Percentiles rank a stretch among this genome's conserved stretches.
Conservation (phyloP, 2,113 vertebrate species). For the Zosterops japonicus region DNA sequence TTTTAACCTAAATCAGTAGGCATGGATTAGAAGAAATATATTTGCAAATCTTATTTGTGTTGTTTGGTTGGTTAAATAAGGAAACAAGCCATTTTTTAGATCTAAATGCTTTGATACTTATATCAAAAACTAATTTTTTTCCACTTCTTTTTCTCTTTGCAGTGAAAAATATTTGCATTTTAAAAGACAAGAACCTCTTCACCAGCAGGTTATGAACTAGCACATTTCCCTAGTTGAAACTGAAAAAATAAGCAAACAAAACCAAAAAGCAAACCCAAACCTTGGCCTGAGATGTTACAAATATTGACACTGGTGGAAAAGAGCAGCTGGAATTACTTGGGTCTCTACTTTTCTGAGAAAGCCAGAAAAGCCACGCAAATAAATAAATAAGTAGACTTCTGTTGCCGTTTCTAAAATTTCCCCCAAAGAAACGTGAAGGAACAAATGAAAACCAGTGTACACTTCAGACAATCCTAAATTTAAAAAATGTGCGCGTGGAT, state of each 20-base stretch:
- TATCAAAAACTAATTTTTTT: not conserved
- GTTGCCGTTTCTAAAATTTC: constrained; percentile 19
- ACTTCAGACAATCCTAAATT: constrained; percentile 42
- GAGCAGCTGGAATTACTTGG: constrained; percentile 61
- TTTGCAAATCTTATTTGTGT: not conserved
- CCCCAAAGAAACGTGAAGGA: constrained; percentile 22
- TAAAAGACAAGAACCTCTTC: not conserved
- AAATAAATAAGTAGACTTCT: constrained; percentile 49
- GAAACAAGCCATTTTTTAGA: not conserved
- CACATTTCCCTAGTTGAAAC: not conserved
- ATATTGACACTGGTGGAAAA: constrained; percentile 39
- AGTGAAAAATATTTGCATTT: not conserved
- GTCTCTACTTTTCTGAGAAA: constrained; percentile 10
- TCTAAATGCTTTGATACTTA: not conserved
- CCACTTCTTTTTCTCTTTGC: not conserved
- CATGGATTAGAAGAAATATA: not conserved
- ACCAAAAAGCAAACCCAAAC: not conserved
- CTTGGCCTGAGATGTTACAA: constrained; percentile 38
- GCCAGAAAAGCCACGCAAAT: constrained; percentile 28
- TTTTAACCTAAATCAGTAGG: not conserved
- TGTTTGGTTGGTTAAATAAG: not conserved
- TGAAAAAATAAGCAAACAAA: not conserved
- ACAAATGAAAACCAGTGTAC: constrained; percentile 49
- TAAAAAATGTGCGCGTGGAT: constrained; percentile 2
- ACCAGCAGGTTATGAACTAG: not conserved